phyloP scores from a whole-genome alignment of 2,113 vertebrate species.

The Aptenodytes patagonicus region DNA sequence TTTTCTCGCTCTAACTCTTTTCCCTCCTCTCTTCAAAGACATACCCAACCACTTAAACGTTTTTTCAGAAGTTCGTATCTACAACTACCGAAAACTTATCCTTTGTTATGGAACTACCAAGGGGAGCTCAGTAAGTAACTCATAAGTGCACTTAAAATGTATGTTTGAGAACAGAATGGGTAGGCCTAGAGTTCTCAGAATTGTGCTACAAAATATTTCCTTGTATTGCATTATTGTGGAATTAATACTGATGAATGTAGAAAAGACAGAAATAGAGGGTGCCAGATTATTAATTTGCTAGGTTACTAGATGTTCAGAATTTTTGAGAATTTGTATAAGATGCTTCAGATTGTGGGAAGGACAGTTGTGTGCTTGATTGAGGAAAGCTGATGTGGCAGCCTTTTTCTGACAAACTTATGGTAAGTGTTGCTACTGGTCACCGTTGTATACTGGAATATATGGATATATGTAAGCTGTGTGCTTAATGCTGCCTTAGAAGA shows the following conservation, averaged over 20 bases:
- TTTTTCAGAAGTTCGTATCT: conserved; percentile 95
- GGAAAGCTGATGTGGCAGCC: background rate
- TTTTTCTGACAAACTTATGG: background rate
- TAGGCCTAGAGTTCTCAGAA: background rate
- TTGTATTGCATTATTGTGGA: background rate
- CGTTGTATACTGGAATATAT: background rate
- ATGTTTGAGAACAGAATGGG: background rate
- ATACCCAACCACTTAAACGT: conserved; percentile 91
- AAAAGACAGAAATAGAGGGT: background rate
- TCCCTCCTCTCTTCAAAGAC: conserved; percentile 72
- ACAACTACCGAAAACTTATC: conserved; percentile 97
- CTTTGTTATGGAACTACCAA: conserved; percentile 96
- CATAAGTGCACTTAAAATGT: background rate
- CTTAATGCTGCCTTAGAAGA: background rate
- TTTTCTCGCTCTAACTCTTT: background rate
- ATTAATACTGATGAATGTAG: background rate
- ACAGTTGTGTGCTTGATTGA: background rate
- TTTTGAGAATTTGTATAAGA: background rate
- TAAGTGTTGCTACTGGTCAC: background rate
- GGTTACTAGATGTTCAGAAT: background rate
- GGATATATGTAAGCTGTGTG: background rate
- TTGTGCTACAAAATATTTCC: background rate
- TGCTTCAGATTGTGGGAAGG: background rate
- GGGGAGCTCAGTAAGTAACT: conserved; percentile 89
- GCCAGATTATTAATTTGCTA: background rate